These are phyloP conservation scores for Heliconius congener DNA, from an alignment of 1,140 invertebrate species.

Conservation along the genomic window DNA sequence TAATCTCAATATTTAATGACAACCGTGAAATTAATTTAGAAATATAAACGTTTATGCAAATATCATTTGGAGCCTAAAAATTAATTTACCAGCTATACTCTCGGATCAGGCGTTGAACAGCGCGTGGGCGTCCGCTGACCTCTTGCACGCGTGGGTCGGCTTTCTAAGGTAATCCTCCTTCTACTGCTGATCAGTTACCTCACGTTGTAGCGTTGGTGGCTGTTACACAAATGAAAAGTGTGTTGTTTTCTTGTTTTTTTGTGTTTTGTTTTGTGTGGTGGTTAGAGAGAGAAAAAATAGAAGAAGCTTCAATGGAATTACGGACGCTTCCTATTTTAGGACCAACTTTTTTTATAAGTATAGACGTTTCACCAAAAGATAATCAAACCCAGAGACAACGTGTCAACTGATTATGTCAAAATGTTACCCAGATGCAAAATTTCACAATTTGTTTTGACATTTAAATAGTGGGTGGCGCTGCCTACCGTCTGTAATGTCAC, in stretches of 20 bases:
- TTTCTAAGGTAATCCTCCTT: slow-evolving; percentile 54
- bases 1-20: not conserved
- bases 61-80: slow-evolving; percentile 23
- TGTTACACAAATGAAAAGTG: slow-evolving; percentile 28
- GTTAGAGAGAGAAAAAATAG: too few species aligned
- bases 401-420: slow-evolving; percentile 17
- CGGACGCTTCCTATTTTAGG: too few species aligned
- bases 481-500: not conserved
- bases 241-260: slow-evolving; percentile 16
- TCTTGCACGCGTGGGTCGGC: slow-evolving; percentile 63
- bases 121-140: slow-evolving; percentile 61
- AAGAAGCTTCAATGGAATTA: too few species aligned
- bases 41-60: slow-evolving; percentile 33
- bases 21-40: slow-evolving; percentile 27
- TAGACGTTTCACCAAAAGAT: too few species aligned
- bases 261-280: not conserved
- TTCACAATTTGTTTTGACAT: not conserved
- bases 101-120: not conserved
- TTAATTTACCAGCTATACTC: slow-evolving; percentile 19
- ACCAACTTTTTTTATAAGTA: too few species aligned
- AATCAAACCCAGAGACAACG: too few species aligned
- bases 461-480: not conserved
- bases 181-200: slow-evolving; percentile 30
- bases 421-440: slow-evolving; percentile 13
- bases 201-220: slow-evolving; percentile 42